A percentile compares a stretch with the other conserved stretches of the same genome.
Conservation (phyloP, 2,797 vertebrate genomes). For the Bovichtus diacanthus region DNA sequence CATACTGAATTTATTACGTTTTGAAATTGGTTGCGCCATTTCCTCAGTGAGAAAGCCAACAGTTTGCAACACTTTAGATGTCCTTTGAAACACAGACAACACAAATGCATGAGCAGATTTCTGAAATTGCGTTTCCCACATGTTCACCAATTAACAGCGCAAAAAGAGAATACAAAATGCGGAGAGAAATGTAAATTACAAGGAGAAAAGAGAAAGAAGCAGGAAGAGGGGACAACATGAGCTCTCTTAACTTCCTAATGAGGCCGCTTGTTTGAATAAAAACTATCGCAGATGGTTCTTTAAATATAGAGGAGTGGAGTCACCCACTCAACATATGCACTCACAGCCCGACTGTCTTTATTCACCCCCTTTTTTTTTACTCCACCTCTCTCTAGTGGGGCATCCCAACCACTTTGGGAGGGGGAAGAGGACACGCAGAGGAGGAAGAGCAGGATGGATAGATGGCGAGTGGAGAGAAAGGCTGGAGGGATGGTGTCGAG, state of each 20-base stretch:
- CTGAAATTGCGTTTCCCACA: not conserved
- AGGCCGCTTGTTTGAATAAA: slow-evolving; percentile 38
- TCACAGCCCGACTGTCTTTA: slow-evolving; percentile 59
- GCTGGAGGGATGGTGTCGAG: slow-evolving; percentile 17
- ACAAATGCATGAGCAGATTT: not conserved
- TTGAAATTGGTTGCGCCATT: not conserved
- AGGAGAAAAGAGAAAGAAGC: not conserved
- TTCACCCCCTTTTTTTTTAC: slow-evolving; percentile 26
- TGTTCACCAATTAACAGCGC: slow-evolving; percentile 8
- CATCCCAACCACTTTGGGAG: slow-evolving; percentile 53
- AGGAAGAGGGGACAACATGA: slow-evolving; percentile 22
- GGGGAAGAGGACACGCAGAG: slow-evolving; percentile 2
- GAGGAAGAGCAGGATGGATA: slow-evolving; percentile 4
- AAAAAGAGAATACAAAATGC: not conserved
- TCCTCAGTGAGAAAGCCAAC: not conserved
- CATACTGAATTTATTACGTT: not conserved
- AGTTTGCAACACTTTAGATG: not conserved
- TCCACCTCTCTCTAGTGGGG: slow-evolving; percentile 25
- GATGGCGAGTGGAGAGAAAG: slow-evolving; percentile 49
- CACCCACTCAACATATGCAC: slow-evolving; percentile 62
- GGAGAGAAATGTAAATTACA: slow-evolving; percentile 1
- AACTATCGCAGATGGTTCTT: slow-evolving; percentile 72
- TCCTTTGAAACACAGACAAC: not conserved
- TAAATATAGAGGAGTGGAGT: slow-evolving; percentile 55
- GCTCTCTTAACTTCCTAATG: slow-evolving; percentile 36